These are phyloP conservation scores for Heliconius cydno DNA, from an alignment of 2,888 invertebrate species.

Conservation along the genomic window DNA sequence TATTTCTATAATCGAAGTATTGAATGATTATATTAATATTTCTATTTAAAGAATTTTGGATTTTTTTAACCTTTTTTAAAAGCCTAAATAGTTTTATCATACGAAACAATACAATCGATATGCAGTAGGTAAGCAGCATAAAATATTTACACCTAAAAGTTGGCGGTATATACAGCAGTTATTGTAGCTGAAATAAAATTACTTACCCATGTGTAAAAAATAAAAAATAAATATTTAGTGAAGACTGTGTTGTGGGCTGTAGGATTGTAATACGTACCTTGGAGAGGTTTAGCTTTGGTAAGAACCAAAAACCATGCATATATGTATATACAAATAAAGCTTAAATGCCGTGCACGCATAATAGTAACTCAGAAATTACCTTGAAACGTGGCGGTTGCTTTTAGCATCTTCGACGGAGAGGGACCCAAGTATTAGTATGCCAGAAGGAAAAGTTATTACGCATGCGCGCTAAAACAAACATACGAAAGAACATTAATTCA, in stretches of 20 bases:
- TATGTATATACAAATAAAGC: slow-evolving; percentile 48
- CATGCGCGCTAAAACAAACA: slow-evolving; percentile 84
- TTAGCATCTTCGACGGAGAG: slow-evolving; percentile 71
- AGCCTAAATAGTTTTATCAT: not conserved
- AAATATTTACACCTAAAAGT: slow-evolving; percentile 57
- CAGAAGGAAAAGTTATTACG: slow-evolving; percentile 84
- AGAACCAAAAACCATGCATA: slow-evolving; percentile 24
- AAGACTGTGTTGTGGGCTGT: slow-evolving; percentile 34
- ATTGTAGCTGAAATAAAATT: slow-evolving; percentile 53
- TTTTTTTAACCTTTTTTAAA: not conserved
- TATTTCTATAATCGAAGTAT: not conserved
- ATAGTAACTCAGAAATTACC: slow-evolving; percentile 60
- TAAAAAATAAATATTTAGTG: not conserved
- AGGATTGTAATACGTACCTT: slow-evolving; percentile 62
- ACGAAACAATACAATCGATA: slow-evolving; percentile 27
- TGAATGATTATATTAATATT: not conserved
- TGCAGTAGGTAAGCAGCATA: slow-evolving; percentile 39
- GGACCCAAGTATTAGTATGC: slow-evolving; percentile 81
- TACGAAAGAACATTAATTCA: slow-evolving; percentile 78
- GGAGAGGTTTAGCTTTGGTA: not conserved
- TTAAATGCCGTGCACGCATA: slow-evolving; percentile 57
- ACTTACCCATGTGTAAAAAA: slow-evolving; percentile 45
- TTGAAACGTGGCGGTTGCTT: slow-evolving; percentile 64
- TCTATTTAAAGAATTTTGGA: not conserved
- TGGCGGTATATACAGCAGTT: slow-evolving; percentile 75